These are phyloP conservation scores for Proteles cristata DNA, from an alignment of 2,113 vertebrate species.

Conservation along the genomic window DNA sequence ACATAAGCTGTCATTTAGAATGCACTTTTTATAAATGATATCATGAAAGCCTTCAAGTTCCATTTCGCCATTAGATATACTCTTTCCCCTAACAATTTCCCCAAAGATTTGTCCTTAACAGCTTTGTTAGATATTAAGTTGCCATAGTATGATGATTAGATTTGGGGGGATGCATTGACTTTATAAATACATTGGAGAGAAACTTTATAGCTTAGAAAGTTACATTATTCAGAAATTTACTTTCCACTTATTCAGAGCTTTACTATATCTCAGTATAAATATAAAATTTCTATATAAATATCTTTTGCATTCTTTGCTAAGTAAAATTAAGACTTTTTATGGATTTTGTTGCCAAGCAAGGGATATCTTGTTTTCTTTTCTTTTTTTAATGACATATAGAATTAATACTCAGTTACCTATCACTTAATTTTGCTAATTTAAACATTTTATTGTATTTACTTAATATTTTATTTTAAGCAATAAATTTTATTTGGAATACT, in stretches of 20 bases:
- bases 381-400: conserved; percentile 14
- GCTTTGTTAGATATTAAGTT: not conserved
- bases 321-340: not conserved
- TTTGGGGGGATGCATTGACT: not conserved
- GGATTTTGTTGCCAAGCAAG: not conserved
- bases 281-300: not conserved
- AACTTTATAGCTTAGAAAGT: not conserved
- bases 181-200: not conserved
- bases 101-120: not conserved
- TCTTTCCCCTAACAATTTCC: not conserved
- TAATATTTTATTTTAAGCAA: not conserved
- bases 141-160: not conserved
- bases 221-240: not conserved
- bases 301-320: not conserved
- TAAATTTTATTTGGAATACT: not conserved
- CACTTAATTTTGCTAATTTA: not conserved
- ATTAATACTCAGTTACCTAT: not conserved
- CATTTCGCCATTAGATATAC: not conserved
- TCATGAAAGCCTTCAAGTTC: not conserved
- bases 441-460: not conserved
- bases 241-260: not conserved
- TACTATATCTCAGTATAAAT: not conserved
- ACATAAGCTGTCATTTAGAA: not conserved
- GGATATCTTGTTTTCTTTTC: not conserved
- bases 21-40: not conserved